Evolutionary conservation across 2,797 vertebrate genomes (phyloP).

Genomic region (Synanceia verrucosa): DNA sequence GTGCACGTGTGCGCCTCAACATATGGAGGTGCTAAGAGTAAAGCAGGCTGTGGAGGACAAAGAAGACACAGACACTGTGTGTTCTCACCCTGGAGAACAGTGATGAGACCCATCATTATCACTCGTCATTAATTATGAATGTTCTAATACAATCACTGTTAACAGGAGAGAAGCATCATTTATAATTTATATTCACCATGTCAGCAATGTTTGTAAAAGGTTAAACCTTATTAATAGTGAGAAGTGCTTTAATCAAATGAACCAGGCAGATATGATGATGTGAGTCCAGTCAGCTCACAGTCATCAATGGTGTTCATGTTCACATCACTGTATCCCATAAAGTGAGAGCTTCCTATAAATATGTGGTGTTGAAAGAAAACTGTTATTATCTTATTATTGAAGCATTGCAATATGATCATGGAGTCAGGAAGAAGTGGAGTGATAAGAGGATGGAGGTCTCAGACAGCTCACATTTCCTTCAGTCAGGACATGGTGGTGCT

Average conservation of each 20-base stretch:
- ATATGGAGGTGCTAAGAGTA: constrained; percentile 44
- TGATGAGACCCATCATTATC: too few species aligned
- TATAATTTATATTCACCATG: too few species aligned
- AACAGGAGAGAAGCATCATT: too few species aligned
- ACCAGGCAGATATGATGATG: too few species aligned
- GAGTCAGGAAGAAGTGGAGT: neutral
- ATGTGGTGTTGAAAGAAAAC: neutral
- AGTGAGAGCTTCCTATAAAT: neutral
- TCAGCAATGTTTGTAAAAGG: too few species aligned
- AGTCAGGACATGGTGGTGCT: neutral
- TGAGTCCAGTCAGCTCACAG: neutral
- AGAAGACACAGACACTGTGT: neutral
- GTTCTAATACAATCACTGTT: neutral
- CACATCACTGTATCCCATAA: too few species aligned
- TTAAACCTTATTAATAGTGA: too few species aligned
- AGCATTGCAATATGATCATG: neutral
- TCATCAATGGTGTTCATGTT: neutral
- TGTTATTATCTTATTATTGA: neutral
- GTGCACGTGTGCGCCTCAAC: constrained; percentile 45
- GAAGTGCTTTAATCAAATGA: too few species aligned
- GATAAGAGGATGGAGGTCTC: neutral
- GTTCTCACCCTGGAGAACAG: too few species aligned
- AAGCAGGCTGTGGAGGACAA: constrained; percentile 1
- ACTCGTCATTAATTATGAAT: too few species aligned
- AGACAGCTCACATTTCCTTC: neutral